Evolutionary conservation across 2,113 vertebrate species (phyloP).

Genomic region (Cochlearius cochlearius): DNA sequence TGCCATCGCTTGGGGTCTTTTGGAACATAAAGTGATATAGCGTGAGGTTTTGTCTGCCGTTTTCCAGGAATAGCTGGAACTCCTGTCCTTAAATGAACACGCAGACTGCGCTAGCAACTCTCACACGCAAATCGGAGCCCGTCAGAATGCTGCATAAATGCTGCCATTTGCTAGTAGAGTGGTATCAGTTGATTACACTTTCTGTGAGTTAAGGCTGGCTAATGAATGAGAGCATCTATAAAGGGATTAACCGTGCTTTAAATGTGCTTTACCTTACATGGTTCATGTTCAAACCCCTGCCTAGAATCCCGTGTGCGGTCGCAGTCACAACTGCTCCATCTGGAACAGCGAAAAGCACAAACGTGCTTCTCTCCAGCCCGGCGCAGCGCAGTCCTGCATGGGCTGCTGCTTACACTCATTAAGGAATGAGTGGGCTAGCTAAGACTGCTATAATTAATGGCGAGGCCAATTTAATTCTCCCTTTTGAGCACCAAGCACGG

Average conservation of each 20-base stretch:
- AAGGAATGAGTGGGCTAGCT: background rate
- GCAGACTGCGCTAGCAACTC: background rate
- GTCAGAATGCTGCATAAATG: background rate
- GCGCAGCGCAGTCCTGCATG: fast-evolving
- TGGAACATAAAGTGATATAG: background rate
- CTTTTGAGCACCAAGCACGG: background rate
- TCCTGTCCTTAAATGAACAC: background rate
- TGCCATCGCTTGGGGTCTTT: background rate
- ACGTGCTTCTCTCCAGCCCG: background rate
- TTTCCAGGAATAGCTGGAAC: background rate
- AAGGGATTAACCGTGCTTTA: background rate
- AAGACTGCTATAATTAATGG: no score
- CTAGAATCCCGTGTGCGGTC: background rate
- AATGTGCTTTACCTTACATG: background rate
- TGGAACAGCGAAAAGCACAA: background rate
- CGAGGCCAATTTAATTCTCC: background rate
- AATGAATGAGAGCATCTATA: background rate
- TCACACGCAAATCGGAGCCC: background rate
- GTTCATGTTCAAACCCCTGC: background rate
- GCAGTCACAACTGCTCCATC: background rate
- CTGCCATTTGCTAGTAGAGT: background rate
- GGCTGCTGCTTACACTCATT: background rate
- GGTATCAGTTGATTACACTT: background rate
- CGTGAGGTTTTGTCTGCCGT: background rate
- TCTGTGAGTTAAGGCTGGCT: background rate